A percentile compares a stretch with the other conserved stretches of the same genome.
phyloP scores from a whole-genome alignment of 2,888 invertebrate species.

The Quadroppia sp. region DNA sequence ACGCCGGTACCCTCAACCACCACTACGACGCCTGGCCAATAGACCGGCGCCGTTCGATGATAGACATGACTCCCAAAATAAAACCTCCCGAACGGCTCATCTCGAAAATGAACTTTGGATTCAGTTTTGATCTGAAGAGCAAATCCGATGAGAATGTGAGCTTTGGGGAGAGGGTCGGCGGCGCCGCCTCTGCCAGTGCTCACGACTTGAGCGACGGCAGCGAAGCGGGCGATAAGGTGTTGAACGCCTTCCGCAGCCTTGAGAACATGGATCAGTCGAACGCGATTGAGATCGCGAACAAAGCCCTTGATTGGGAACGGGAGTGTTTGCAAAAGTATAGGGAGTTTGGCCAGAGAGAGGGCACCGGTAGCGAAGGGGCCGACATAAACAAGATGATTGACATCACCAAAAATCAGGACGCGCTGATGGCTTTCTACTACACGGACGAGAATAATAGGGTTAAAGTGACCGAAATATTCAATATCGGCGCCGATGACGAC shows the following conservation, averaged over 20 bases:
- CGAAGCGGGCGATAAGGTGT: conserved; percentile 19
- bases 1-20: conserved; percentile 42
- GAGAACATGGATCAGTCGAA: conserved; percentile 45
- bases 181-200: neutral
- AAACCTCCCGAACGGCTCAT: conserved; percentile 51
- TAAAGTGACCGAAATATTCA: conserved; percentile 82
- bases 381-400: conserved; percentile 59
- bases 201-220: no score
- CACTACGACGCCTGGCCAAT: neutral
- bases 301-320: conserved; percentile 46
- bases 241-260: conserved; percentile 42
- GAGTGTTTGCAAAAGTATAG: conserved; percentile 43
- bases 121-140: conserved; percentile 58
- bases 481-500: conserved; percentile 57
- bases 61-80: conserved; percentile 39
- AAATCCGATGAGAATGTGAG: neutral
- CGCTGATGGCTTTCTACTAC: conserved; percentile 78
- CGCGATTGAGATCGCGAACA: conserved; percentile 47
- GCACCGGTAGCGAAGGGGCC: conserved; percentile 53
- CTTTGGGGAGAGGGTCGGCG: no score
- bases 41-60: conserved; percentile 45
- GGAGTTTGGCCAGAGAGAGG: neutral
- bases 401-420: conserved; percentile 79
- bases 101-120: conserved; percentile 62
- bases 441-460: conserved; percentile 76